These are phyloP conservation scores for Calcarius ornatus DNA, from an alignment of 2,113 vertebrate species.

Conservation along the genomic window DNA sequence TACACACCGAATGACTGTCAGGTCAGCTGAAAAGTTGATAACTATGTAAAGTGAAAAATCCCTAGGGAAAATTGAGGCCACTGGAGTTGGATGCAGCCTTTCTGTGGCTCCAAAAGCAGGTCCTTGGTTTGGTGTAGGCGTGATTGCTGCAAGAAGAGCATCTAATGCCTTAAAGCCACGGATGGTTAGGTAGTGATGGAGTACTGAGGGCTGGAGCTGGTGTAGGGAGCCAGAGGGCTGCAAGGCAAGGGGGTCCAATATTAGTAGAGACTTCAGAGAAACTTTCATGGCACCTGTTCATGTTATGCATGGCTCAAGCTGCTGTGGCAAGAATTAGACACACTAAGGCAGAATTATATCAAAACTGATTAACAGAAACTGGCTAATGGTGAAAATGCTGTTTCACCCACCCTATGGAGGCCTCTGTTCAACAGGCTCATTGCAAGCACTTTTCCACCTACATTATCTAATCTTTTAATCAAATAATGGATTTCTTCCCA, in stretches of 20 bases:
- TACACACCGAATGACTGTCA: neutral
- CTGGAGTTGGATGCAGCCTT: neutral
- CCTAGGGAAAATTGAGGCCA: neutral
- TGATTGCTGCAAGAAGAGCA: neutral
- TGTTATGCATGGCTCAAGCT: neutral
- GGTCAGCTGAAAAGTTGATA: neutral
- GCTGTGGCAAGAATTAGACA: conserved; percentile 10
- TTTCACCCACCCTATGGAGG: neutral
- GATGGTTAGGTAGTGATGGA: neutral
- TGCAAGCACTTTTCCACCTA: conserved; percentile 43
- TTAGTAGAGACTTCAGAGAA: neutral
- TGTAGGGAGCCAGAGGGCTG: neutral
- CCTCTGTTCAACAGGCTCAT: conserved; percentile 2
- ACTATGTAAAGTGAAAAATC: neutral
- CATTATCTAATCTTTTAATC: conserved; percentile 65
- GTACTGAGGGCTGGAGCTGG: neutral
- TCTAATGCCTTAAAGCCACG: neutral
- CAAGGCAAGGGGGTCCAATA: neutral
- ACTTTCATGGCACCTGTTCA: neutral
- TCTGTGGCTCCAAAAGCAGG: neutral
- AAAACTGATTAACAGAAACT: conserved; percentile 62
- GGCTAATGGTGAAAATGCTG: conserved; percentile 38
- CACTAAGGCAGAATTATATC: conserved; percentile 43
- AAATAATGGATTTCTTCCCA: conserved; percentile 44
- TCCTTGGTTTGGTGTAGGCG: neutral